Base-by-base conservation (phyloP, 2,888 invertebrate genomes). In the Apamea sordens region DNA sequence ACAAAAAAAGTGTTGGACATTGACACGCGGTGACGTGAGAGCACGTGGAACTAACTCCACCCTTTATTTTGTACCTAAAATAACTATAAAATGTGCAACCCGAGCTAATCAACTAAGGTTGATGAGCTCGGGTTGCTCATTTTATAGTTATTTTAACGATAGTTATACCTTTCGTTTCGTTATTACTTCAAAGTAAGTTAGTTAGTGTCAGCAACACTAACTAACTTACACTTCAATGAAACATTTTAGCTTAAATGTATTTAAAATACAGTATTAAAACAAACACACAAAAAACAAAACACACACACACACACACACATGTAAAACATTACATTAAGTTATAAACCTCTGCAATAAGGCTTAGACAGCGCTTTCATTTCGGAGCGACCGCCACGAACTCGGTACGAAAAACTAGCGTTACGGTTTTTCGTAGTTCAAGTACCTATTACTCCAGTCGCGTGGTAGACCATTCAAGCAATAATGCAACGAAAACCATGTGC, bases 1-100 rank as follows among this genome's bases (percentile, higher is more conserved):
- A 64, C 64, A 80, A 68, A 85, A 75, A 82, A 86, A 78, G 63
- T 79, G 71, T 41, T 79, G 73, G 69, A 75, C 73, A 59, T 77
- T 83, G 84, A 85, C 83, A 76, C 32, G 67, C 64, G n/a, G 13
- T 70, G 84, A 76, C 80, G 73, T 65, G 21, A 4, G 13, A 53
- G 36, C 87, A 83, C 84, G 75, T 79, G 84, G 73, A 64, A 68
- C 28, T 18, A 73, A 83, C n/a, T 56, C 47, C 21, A 61, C 47
- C 21, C 36, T 75, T 77, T 77, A 82, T 69, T 74, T 69, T 72
- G 71, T 56, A 68, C 32, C n/a, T 76, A n/a, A n/a, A n/a, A n/a
- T n/a, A n/a, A n/a, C n/a, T n/a, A n/a, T n/a, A n/a, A n/a, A n/a
- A n/a, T n/a, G n/a, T n/a, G n/a, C n/a, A n/a, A n/a, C n/a, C n/a